Percentiles rank a stretch among this genome's conserved stretches.
Evolutionary conservation across 2,888 invertebrate species (phyloP).

Genomic region (Cabera pusaria): DNA sequence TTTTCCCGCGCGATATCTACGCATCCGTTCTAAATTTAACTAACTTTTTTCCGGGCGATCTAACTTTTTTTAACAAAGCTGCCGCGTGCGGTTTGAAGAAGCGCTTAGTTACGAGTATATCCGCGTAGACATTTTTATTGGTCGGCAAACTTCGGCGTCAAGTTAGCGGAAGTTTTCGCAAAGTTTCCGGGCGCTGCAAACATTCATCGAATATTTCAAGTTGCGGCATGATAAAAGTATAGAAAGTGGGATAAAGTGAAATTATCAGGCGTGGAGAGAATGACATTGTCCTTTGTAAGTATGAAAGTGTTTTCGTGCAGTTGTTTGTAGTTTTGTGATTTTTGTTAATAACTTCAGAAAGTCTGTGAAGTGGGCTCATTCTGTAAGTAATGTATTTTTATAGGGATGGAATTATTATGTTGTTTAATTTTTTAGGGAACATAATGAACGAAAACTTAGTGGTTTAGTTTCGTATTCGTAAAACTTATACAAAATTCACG

Average conservation of each 20-base stretch:
- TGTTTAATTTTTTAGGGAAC: too few relatives aligned
- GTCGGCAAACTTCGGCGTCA: constrained; percentile 31
- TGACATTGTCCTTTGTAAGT: constrained; percentile 83
- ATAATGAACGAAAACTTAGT: too few relatives aligned
- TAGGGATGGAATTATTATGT: too few relatives aligned
- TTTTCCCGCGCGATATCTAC: constrained; percentile 69
- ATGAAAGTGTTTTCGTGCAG: too few relatives aligned
- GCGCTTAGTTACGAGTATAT: constrained; percentile 19
- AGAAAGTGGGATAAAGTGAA: constrained; percentile 49
- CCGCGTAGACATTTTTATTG: constrained; percentile 36
- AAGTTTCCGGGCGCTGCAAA: constrained; percentile 32
- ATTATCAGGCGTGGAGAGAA: constrained; percentile 66
- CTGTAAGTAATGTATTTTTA: too few relatives aligned
- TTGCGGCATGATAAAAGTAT: constrained; percentile 43
- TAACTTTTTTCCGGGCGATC: constrained; percentile 25
- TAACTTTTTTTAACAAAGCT: constrained; percentile 32
- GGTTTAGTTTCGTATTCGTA: too few relatives aligned
- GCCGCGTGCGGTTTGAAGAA: constrained; percentile 30
- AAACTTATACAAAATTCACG: too few relatives aligned
- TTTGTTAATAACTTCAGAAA: too few relatives aligned
- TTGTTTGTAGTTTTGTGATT: constrained; percentile 8
- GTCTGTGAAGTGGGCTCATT: too few relatives aligned
- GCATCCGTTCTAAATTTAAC: constrained; percentile 60
- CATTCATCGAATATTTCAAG: constrained; percentile 39
- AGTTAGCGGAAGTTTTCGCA: constrained; percentile 35